These are phyloP conservation scores for Bombus affinis DNA, from an alignment of 1,140 invertebrate genomes.

Conservation along the genomic window DNA sequence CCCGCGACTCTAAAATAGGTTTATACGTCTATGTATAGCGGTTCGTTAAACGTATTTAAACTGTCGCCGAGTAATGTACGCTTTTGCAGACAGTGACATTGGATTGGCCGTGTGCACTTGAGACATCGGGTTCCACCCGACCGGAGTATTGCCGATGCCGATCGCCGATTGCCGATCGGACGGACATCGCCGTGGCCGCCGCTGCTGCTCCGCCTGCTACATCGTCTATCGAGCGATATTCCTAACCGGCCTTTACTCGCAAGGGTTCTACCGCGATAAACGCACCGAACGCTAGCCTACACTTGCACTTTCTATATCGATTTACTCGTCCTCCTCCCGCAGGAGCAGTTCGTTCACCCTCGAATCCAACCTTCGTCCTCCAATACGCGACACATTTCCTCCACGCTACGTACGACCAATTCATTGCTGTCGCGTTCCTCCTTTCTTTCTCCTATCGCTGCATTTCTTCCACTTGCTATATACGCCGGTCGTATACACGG, in stretches of 20 bases:
- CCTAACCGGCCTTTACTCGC: neutral
- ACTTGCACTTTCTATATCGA: conserved; percentile 59
- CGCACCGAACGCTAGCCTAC: conserved; percentile 14
- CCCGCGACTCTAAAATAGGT: conserved; percentile 69
- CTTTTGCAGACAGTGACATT: conserved; percentile 40
- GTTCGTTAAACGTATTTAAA: conserved; percentile 65
- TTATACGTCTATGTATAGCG: conserved; percentile 65
- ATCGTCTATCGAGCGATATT: neutral
- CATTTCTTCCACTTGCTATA: too few relatives aligned
- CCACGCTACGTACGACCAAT: neutral
- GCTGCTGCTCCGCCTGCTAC: neutral
- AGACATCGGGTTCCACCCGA: neutral
- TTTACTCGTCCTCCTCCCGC: conserved; percentile 31
- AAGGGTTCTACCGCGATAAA: conserved; percentile 32
- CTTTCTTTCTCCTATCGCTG: too few relatives aligned
- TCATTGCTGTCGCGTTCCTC: neutral
- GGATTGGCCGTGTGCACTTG: neutral
- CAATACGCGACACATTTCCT: neutral
- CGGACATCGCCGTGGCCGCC: neutral
- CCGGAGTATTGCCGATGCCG: neutral
- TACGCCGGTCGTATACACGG: too few relatives aligned
- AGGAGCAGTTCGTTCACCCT: conserved; percentile 53
- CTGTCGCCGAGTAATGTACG: conserved; percentile 45
- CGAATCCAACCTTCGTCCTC: neutral
- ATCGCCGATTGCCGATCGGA: neutral